Base-by-base conservation (phyloP, 2,797 vertebrate species). In the Cichlasoma orientale region DNA sequence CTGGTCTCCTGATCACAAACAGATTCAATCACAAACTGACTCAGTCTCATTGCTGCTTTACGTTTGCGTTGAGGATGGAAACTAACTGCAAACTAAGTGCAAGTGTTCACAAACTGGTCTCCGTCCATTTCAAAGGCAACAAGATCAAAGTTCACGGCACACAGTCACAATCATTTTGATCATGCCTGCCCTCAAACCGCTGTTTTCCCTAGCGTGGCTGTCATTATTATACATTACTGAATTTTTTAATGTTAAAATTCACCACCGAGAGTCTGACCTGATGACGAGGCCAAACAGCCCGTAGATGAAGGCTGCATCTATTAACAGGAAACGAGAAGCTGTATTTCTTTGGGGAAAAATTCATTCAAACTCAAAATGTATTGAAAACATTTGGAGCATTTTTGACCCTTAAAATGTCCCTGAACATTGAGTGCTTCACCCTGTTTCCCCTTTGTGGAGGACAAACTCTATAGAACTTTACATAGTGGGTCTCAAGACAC, bases 311-410 rank as follows among this genome's bases (percentile, higher is more conserved):
- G 25, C 29, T 41, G 36, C 36, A 44, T 80, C 58, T 9, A 53
- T 44, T 68, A 55, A 80, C 47, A 61, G 31, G 9, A 84, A 50
- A 78, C 23, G 5, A 75, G 38, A 72, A 54, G 29, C n/a, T 56
- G 41, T 11, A 73, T 82, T 78, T 83, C 80, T 59, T 53, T 25
- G 13, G 82, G 82, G 61, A 77, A 53, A 7, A 56, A 56, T 8
- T 31, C 56, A 57, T 57, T 57, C 27, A 57, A 57, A 56, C 1
- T 0, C 25, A 25, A 8, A 38, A 56, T 25, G 50, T 36, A 59
- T 19, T 41, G 29, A 8, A 31, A 82, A 78, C 13, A 31, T 4
- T 18, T 16, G 25, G 13, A 66, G 7, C 25, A 33, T 41, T 14
- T 56, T 0, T 29, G 69, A 86, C 77, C 63, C 33, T 68, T 10